These are phyloP conservation scores for Lordiphosa collinella DNA, from an alignment of 1,140 invertebrate species.

Conservation along the genomic window DNA sequence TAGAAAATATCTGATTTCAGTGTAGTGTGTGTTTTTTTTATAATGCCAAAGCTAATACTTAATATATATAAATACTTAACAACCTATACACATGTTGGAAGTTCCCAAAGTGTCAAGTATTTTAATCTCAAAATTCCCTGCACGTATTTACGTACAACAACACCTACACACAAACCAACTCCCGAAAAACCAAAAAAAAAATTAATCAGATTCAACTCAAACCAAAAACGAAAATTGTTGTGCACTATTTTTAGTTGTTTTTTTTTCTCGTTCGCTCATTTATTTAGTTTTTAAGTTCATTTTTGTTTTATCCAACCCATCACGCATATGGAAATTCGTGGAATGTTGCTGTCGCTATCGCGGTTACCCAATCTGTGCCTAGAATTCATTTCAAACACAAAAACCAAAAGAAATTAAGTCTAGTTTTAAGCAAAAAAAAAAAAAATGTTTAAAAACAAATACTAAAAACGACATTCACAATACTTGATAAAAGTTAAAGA, in stretches of 20 bases:
- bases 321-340: conserved; percentile 74
- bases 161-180: conserved; percentile 45
- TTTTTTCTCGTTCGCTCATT: conserved; percentile 30
- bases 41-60: conserved; percentile 44
- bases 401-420: conserved; percentile 29
- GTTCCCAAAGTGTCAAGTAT: conserved; percentile 35
- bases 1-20: conserved; percentile 45
- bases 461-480: conserved; percentile 57
- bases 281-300: conserved; percentile 19
- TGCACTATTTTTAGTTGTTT: conserved; percentile 31
- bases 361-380: conserved; percentile 80
- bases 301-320: conserved; percentile 23
- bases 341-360: conserved; percentile 80
- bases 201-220: not conserved
- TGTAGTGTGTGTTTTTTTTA: conserved; percentile 75
- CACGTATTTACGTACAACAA: conserved; percentile 43
- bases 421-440: conserved; percentile 40
- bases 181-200: conserved; percentile 7
- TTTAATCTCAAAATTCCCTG: conserved; percentile 45
- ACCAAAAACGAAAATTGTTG: conserved; percentile 13
- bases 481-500: conserved; percentile 15
- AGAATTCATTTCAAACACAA: conserved; percentile 52
- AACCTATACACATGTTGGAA: conserved; percentile 79
- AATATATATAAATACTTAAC: conserved; percentile 52
- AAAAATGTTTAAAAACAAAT: conserved; percentile 17